Evolutionary conservation across 2,888 invertebrate species (phyloP).

Genomic region (Hypomecis atomaria): DNA sequence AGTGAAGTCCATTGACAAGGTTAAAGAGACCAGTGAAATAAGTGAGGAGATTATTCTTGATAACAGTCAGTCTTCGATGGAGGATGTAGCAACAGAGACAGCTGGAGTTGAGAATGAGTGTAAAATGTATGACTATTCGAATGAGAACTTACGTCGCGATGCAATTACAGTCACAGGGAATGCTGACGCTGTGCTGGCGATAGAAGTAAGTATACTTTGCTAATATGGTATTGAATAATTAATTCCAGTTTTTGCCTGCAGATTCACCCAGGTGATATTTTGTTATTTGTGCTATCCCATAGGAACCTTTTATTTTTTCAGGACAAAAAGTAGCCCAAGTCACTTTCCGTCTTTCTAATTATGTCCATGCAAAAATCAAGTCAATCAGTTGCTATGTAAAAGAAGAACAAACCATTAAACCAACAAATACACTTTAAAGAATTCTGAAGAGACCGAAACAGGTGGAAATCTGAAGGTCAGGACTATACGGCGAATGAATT

Average conservation of each 20-base stretch:
- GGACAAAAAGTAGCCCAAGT: no score
- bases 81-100: slow-evolving; percentile 49
- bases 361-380: no score
- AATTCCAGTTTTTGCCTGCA: no score
- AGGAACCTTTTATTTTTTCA: no score
- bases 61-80: slow-evolving; percentile 69
- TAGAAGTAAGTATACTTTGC: slow-evolving; percentile 64
- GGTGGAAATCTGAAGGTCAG: no score
- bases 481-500: no score
- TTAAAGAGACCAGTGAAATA: slow-evolving; percentile 43
- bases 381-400: no score
- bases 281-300: neutral
- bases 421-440: no score
- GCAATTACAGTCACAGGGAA: slow-evolving; percentile 69
- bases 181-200: slow-evolving; percentile 75
- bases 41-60: slow-evolving; percentile 73
- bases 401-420: no score
- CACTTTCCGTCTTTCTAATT: no score
- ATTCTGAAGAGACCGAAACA: no score
- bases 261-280: neutral
- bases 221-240: no score
- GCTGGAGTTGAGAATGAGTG: slow-evolving; percentile 58
- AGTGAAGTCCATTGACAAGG: slow-evolving; percentile 62
- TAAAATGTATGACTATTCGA: slow-evolving; percentile 74
- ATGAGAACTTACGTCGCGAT: slow-evolving; percentile 70